Evolutionary conservation across 1,140 invertebrate genomes (phyloP), one percentile per base, ranked within the genome.

Genomic region (Papilio polytes): DNA sequence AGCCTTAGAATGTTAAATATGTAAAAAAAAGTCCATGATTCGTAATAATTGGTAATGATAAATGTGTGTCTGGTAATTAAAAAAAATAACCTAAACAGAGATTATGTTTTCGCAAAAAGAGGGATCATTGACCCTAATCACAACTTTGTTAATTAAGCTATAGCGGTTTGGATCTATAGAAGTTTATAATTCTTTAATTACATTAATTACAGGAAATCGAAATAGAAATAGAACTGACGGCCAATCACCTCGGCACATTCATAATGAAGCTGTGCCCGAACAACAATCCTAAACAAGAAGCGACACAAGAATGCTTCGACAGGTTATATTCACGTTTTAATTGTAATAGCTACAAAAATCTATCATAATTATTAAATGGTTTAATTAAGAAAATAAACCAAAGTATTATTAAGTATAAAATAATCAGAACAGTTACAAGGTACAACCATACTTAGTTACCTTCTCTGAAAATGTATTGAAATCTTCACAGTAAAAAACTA

Each of bases 181-280:
- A 48, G 46, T 48, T 13, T 59, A 2, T 73, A 74, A 44, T 20
- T 20, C 3, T 51, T 15, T 56, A 31, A 72, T 72, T 36, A 72
- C 53, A 36, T 78, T 84, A 76, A 10, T 89, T 91, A n/a, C 89
- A 97, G 97, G 96, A 97, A 91, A 98, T 98, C 56, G 97, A 98
- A 76, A 96, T 98, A 1, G 97, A 98, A 94, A 95, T 99, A 10
- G 98, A 99, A 87, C 91, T 99, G 13, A 99, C 98, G 0, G 98
- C 98, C 0, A 99, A 99, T 91, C 98, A 99, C 92, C 96, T 96
- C 85, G 98, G 98, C 0, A 96, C 97, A 66, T 98, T 99, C 88
- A 97, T 98, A 88, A 96, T 98, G 87, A 96, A 97, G 81, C 90
- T 99, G 0, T 99, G 98, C 82, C 98, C 98, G 0, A 98, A 98